A percentile compares a stretch with the other conserved stretches of the same genome.
Evolutionary conservation across 2,888 invertebrate genomes (phyloP).

Genomic region (Ecliptopera silaceata): DNA sequence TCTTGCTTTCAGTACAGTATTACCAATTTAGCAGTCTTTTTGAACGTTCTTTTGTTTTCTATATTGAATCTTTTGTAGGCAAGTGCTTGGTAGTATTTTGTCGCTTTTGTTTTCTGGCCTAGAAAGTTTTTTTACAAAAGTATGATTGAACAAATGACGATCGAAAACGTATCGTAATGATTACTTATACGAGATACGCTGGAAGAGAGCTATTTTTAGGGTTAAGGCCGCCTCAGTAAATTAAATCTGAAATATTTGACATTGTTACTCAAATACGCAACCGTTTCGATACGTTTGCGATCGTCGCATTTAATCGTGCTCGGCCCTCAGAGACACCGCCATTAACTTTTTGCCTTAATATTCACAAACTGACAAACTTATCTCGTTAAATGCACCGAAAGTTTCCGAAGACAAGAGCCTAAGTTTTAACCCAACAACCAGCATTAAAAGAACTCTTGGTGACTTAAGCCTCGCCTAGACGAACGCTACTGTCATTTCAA

Average conservation of each 20-base stretch:
- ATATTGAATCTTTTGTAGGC: slow-evolving; percentile 35
- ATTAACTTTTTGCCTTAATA: slow-evolving; percentile 58
- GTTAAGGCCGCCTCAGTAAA: too few species aligned
- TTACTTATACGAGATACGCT: too few species aligned
- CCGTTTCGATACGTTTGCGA: too few species aligned
- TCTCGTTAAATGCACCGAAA: slow-evolving; percentile 74
- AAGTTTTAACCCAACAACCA: slow-evolving; percentile 51
- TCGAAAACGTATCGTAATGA: too few species aligned
- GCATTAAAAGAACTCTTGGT: slow-evolving; percentile 39
- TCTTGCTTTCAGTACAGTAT: slow-evolving; percentile 51
- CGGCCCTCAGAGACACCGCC: slow-evolving; percentile 16
- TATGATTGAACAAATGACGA: too few species aligned
- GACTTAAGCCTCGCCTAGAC: slow-evolving; percentile 16
- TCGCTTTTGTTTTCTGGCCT: too few species aligned
- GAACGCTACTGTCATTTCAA: neutral
- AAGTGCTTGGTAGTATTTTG: too few species aligned
- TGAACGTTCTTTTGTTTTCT: slow-evolving; percentile 30
- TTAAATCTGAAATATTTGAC: too few species aligned
- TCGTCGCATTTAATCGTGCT: too few species aligned
- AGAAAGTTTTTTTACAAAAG: too few species aligned
- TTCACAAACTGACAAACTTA: slow-evolving; percentile 63
- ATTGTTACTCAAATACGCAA: too few species aligned
- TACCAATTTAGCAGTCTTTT: slow-evolving; percentile 45
- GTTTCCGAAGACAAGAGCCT: slow-evolving; percentile 58
- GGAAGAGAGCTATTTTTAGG: too few species aligned